phyloP scores from a whole-genome alignment of 2,797 vertebrate genomes.

The Menidia menidia region DNA sequence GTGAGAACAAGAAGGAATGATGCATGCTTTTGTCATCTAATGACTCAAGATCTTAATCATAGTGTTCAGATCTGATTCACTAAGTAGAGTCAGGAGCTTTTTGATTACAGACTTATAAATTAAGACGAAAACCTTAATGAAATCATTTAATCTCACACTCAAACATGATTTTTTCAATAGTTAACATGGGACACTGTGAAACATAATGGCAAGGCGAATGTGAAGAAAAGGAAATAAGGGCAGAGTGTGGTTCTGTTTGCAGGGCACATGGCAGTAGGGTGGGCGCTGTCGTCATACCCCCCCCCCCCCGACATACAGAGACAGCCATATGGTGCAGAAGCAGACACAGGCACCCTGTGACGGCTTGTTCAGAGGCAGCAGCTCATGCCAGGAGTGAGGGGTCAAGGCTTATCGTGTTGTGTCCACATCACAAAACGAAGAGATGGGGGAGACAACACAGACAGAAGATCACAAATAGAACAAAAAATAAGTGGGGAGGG shows the following conservation, averaged over 20 bases:
- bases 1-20: neutral
- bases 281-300: constrained; percentile 46
- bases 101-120: constrained; percentile 1
- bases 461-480: neutral
- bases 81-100: neutral
- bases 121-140: neutral
- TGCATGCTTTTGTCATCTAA: constrained; percentile 6
- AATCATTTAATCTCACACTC: neutral
- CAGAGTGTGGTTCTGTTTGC: constrained; percentile 55
- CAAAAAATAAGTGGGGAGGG: constrained; percentile 8
- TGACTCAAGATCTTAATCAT: constrained; percentile 32
- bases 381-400: constrained; percentile 50
- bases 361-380: constrained; percentile 28
- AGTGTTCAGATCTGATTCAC: constrained; percentile 15
- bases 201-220: neutral
- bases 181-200: neutral
- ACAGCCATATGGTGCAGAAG: constrained; percentile 76
- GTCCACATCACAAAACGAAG: constrained; percentile 38
- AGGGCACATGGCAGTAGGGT: constrained; percentile 53
- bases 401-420: constrained; percentile 20
- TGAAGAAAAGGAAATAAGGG: constrained; percentile 21
- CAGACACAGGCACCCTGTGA: constrained; percentile 46
- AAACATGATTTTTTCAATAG: neutral
- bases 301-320: constrained; percentile 50
- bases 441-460: neutral